Percentiles rank a stretch among this genome's conserved stretches.
Conservation (phyloP, 30 jellyfish, hydroid and myxozoan genomes). For the Sanderia malayensis region DNA sequence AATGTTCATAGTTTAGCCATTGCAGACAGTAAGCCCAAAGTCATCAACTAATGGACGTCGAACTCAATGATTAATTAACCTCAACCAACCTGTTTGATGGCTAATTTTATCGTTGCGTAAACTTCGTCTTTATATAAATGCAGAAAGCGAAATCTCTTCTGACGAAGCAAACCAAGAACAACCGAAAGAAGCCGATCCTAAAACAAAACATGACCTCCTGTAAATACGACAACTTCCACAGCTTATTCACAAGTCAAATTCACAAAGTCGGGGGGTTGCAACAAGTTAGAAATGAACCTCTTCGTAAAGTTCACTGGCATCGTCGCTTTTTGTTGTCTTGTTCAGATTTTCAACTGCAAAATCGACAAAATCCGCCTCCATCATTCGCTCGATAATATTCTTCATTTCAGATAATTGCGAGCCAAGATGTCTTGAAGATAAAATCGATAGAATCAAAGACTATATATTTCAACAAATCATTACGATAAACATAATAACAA, state of each 20-base stretch:
- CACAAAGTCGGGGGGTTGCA: too few relatives aligned
- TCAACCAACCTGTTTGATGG: conserved; percentile 72
- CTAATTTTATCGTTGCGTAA: conserved; percentile 52
- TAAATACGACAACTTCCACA: too few relatives aligned
- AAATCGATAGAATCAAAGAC: not conserved
- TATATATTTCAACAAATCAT: not conserved
- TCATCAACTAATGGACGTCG: too few relatives aligned
- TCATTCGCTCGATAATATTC: conserved; percentile 88
- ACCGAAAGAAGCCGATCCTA: conserved; percentile 86
- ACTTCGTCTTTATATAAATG: conserved; percentile 76
- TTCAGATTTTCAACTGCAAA: conserved; percentile 66
- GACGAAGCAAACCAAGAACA: conserved; percentile 84
- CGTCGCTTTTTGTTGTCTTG: conserved; percentile 34
- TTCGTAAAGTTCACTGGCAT: conserved; percentile 46
- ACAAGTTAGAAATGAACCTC: too few relatives aligned
- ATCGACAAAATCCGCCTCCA: conserved; percentile 90
- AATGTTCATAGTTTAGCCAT: too few relatives aligned
- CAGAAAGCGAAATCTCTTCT: conserved; percentile 64
- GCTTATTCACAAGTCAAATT: too few relatives aligned
- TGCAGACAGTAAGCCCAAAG: too few relatives aligned
- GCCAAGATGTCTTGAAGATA: conserved; percentile 89
- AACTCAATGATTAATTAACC: too few relatives aligned
- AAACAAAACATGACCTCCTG: too few relatives aligned
- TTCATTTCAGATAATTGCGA: conserved; percentile 94
- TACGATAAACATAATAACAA: too few relatives aligned